phyloP scores from a whole-genome alignment of 2,113 vertebrate genomes.

The Chamaea fasciata region DNA sequence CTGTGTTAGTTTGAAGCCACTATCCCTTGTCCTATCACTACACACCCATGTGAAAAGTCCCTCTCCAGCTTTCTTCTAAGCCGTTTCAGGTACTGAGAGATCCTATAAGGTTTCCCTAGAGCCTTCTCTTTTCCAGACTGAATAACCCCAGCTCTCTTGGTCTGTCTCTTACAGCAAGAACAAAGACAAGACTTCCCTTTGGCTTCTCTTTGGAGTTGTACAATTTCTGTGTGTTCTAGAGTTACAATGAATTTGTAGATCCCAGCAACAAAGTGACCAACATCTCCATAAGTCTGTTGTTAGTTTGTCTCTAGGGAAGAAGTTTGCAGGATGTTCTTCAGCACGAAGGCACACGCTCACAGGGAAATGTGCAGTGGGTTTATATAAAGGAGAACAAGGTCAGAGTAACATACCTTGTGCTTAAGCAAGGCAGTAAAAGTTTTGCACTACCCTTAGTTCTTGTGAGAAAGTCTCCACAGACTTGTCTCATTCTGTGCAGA shows the following conservation, averaged over 20 bases:
- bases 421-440: background rate
- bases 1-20: background rate
- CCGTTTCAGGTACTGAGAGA: background rate
- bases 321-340: background rate
- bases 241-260: background rate
- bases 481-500: background rate
- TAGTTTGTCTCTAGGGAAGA: background rate
- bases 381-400: background rate
- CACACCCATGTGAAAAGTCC: background rate
- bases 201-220: background rate
- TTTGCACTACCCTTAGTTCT: background rate
- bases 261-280: background rate
- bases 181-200: background rate
- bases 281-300: fast-evolving
- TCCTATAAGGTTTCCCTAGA: background rate
- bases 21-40: background rate
- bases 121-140: background rate
- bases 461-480: background rate
- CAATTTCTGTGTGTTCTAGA: background rate
- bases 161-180: background rate
- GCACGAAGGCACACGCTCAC: background rate
- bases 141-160: background rate
- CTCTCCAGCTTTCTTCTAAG: background rate
- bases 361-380: background rate
- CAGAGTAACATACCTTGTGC: background rate